Evolutionary conservation across 2,113 vertebrate species (phyloP).

Genomic region (Hemiscyllium ocellatum): DNA sequence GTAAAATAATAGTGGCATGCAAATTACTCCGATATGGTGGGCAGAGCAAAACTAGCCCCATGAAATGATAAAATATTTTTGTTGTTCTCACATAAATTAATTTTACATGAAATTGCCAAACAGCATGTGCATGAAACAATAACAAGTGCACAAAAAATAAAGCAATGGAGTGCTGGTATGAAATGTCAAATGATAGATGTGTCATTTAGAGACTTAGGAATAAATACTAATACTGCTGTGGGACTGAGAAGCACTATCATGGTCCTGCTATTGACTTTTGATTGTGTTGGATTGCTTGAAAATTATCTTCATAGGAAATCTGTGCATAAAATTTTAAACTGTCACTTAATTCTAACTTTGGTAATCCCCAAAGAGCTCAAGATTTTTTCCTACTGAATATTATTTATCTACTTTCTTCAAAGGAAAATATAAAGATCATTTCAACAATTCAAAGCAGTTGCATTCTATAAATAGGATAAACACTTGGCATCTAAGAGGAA

Average conservation of each 20-base stretch:
- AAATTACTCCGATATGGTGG: background rate
- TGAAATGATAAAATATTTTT: background rate
- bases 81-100: background rate
- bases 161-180: background rate
- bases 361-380: background rate
- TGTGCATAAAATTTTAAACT: constrained; percentile 6
- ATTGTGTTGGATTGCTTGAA: background rate
- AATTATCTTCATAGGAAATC: constrained; percentile 10
- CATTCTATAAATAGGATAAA: background rate
- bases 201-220: background rate
- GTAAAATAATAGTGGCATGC: background rate
- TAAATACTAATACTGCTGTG: background rate
- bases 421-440: background rate
- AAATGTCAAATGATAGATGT: background rate
- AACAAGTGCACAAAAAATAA: background rate
- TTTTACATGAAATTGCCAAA: background rate
- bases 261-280: background rate
- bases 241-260: background rate
- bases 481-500: background rate
- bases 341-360: background rate
- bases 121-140: background rate
- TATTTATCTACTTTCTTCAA: background rate
- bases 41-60: background rate
- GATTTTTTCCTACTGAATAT: background rate
- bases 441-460: background rate